These are phyloP conservation scores for Conus betulinus DNA, from an alignment of 1,140 invertebrate genomes.

Conservation along the genomic window DNA sequence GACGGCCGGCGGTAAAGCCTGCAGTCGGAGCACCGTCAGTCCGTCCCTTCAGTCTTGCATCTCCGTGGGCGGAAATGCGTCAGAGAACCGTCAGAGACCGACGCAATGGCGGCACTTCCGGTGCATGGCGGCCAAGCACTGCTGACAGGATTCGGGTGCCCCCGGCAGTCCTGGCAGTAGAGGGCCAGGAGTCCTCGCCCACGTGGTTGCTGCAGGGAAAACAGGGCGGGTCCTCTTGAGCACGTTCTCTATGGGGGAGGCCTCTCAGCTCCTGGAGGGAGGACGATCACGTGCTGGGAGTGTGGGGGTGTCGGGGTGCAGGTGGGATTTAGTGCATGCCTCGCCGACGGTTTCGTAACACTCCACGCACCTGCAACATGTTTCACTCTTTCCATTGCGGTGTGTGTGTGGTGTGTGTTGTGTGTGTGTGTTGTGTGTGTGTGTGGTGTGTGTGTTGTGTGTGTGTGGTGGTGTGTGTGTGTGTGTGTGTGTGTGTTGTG, in stretches of 20 bases:
- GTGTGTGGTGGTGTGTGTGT: no score
- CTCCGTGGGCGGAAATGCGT: constrained; percentile 54
- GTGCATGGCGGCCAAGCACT: constrained; percentile 44
- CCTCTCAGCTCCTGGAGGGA: constrained; percentile 55
- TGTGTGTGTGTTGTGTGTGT: no score
- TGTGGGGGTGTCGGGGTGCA: constrained; percentile 83
- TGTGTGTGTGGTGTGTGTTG: no score
- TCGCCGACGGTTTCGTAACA: constrained; percentile 86
- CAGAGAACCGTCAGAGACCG: constrained; percentile 54
- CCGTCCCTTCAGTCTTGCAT: constrained; percentile 60
- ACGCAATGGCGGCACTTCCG: constrained; percentile 61
- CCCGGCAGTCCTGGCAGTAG: constrained; percentile 62
- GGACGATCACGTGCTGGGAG: constrained; percentile 82
- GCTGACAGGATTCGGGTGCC: constrained; percentile 59
- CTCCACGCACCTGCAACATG: constrained; percentile 75
- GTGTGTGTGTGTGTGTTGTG: no score
- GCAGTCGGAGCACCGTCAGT: constrained; percentile 51
- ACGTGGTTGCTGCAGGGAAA: constrained; percentile 55
- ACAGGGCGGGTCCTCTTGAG: constrained; percentile 60
- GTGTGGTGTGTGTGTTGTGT: no score
- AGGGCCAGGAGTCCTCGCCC: constrained; percentile 59
- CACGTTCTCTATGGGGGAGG: constrained; percentile 57
- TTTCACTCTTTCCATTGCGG: constrained; percentile 30
- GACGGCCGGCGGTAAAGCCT: constrained; percentile 45
- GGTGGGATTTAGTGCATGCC: constrained; percentile 83